Evolutionary conservation across 2,888 invertebrate genomes (phyloP), one percentile per base, ranked within the genome.

Genomic region (Cataglyphis rosenhaueri): DNA sequence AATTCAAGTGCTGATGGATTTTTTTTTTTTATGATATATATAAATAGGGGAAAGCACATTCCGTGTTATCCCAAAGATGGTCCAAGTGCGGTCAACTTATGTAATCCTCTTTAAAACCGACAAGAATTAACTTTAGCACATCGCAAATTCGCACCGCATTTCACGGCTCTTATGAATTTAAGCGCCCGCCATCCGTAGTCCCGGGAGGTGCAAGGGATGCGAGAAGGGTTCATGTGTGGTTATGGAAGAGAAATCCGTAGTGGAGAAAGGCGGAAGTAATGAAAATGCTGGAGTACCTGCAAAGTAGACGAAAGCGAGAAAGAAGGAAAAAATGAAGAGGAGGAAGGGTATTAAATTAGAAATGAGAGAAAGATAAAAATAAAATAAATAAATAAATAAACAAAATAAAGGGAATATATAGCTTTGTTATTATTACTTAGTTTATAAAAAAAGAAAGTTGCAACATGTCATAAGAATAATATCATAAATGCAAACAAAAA

Each of bases 91-190:
- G 86, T 88, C 87, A 84, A 78, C 88, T 81, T 82, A 86, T 85
- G 91, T 92, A 93, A 93, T 93, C 91, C 93, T 89, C 88, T 90
- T 90, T 91, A 92, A 92, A 92, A 91, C 91, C 91, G 89, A 85
- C 85, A 87, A 90, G 92, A 91, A 92, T 92, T 92, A 92, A 92
- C 91, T 91, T 91, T 88, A 89, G 90, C 90, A 90, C 91, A 89
- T 92, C 92, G 91, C 92, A 92, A 92, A 92, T 93, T 92, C 92
- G 91, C 92, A 90, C 91, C 91, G 90, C 91, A 93, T 92, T 93
- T 91, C 89, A 89, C 88, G 89, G 90, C 92, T 88, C 91, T 92
- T 91, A 93, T 92, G 92, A 92, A 92, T 93, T 92, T 90, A 92
- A 93, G 91, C 91, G 88, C 79, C 82, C 86, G 71, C 76, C 71